A percentile compares a stretch with the other conserved stretches of the same genome.
Conservation (phyloP, 1,140 invertebrate species). For the Eurosta solidaginis region DNA sequence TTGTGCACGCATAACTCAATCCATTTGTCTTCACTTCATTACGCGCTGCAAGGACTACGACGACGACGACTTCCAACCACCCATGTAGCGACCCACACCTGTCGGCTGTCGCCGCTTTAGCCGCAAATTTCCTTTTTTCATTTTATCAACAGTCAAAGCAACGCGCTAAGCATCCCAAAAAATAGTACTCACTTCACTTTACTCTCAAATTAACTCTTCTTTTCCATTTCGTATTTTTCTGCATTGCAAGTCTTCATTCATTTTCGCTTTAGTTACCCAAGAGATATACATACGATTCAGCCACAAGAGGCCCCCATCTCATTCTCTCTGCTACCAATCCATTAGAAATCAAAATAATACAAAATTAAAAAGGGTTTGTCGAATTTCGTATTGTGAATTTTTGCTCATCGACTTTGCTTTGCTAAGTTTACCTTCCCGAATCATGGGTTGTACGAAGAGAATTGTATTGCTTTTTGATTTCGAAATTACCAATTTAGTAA, state of each 20-base stretch:
- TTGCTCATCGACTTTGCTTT: slow-evolving; percentile 3
- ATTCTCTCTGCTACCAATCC: neutral
- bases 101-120: slow-evolving; percentile 17
- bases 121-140: slow-evolving; percentile 27
- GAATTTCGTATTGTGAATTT: slow-evolving; percentile 14
- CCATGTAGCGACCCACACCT: too few species aligned
- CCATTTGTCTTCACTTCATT: neutral
- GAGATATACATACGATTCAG: neutral
- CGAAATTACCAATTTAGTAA: too few species aligned
- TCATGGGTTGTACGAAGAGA: neutral
- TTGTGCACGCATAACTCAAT: neutral
- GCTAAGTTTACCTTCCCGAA: neutral
- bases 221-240: neutral
- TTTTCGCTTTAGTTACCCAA: neutral
- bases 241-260: neutral
- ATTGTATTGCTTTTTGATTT: neutral
- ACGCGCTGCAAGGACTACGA: neutral
- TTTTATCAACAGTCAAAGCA: slow-evolving; percentile 23
- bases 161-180: neutral
- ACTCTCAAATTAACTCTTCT: neutral
- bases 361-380: slow-evolving; percentile 1
- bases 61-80: too few species aligned
- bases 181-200: neutral
- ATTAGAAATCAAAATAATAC: neutral
- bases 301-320: neutral